Conservation (phyloP, 2,113 vertebrate species). For the Haemorhous mexicanus region DNA sequence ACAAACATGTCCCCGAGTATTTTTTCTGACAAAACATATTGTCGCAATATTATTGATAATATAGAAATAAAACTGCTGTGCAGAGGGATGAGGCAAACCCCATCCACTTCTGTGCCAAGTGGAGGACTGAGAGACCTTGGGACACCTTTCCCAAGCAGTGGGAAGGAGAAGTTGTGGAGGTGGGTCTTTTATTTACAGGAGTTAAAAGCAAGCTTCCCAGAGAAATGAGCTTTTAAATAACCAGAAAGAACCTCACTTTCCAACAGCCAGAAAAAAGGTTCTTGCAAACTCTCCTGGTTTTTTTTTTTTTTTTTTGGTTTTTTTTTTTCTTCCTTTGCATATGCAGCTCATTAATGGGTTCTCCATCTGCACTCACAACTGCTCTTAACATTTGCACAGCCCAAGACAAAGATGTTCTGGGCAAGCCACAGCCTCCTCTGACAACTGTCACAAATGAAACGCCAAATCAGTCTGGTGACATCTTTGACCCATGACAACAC, state of each 20-base stretch:
- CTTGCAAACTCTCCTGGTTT: not conserved
- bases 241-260: not conserved
- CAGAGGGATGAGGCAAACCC: not conserved
- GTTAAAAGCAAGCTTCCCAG: not conserved
- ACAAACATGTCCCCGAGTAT: not conserved
- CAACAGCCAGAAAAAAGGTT: not conserved
- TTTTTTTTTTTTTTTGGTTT: not conserved
- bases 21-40: not conserved
- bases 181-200: not conserved
- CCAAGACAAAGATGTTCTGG: not conserved
- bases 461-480: slow-evolving; percentile 35
- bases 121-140: not conserved
- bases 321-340: not conserved
- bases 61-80: not conserved
- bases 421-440: not conserved
- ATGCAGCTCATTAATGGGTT: not conserved
- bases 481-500: slow-evolving; percentile 23
- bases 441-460: slow-evolving; percentile 2
- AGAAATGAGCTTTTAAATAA: not conserved
- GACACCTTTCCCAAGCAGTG: not conserved
- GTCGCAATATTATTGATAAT: not conserved
- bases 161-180: not conserved
- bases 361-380: slow-evolving; percentile 35
- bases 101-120: not conserved
- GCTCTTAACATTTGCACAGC: slow-evolving; percentile 2